Evolutionary conservation across 2,888 invertebrate genomes (phyloP).

Genomic region (Zaprionus obscuricornis): DNA sequence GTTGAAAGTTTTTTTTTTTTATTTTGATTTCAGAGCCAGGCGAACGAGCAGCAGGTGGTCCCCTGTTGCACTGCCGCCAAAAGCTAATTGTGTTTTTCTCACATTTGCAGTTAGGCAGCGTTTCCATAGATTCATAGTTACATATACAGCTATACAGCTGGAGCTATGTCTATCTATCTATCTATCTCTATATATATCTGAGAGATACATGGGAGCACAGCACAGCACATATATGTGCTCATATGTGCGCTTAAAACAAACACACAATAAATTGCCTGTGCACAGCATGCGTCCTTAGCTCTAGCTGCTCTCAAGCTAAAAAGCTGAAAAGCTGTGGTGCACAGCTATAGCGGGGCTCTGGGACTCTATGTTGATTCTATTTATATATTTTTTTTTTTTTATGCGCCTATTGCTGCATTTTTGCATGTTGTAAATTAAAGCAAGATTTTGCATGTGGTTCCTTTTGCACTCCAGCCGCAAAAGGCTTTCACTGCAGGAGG

Average conservation of each 20-base stretch:
- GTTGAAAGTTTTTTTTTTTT: conserved; percentile 62
- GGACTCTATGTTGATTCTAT: conserved; percentile 69
- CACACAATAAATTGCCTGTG: conserved; percentile 76
- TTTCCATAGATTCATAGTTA: conserved; percentile 23
- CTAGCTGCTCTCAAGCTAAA: background rate
- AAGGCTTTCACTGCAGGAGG: conserved; percentile 45
- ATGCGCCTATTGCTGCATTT: conserved; percentile 36
- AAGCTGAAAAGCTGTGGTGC: conserved; percentile 12
- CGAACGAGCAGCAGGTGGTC: conserved; percentile 70
- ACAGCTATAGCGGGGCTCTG: conserved; percentile 8
- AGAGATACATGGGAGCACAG: conserved; percentile 52
- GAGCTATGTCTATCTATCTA: no score
- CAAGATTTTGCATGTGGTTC: conserved; percentile 61
- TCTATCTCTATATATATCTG: no score
- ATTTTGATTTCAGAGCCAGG: conserved; percentile 45
- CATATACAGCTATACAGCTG: conserved; percentile 15
- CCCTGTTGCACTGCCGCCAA: conserved; percentile 67
- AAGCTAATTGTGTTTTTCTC: conserved; percentile 79
- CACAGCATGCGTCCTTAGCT: conserved; percentile 65
- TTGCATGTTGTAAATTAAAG: conserved; percentile 75
- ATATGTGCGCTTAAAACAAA: conserved; percentile 71
- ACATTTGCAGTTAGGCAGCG: conserved; percentile 73
- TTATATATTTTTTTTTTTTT: conserved; percentile 31
- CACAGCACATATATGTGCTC: no score
- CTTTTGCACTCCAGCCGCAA: conserved; percentile 19